Evolutionary conservation across 2,888 invertebrate genomes (phyloP).

Genomic region (Bembecia ichneumoniformis): DNA sequence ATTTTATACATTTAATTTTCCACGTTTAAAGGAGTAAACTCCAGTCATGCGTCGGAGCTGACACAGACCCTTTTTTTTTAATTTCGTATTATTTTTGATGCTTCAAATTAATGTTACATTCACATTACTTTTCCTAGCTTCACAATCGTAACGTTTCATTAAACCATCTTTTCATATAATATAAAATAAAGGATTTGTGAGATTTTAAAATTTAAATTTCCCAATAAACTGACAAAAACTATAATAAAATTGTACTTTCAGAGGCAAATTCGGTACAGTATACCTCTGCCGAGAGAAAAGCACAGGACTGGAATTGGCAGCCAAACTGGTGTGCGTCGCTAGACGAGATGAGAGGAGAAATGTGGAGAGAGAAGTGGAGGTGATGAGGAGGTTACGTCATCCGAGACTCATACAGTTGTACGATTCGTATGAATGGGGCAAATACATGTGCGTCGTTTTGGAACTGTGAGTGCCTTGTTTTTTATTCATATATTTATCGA

Average conservation of each 20-base stretch:
- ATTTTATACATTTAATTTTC: too few species aligned
- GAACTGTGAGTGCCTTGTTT: slow-evolving; percentile 87
- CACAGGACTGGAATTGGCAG: slow-evolving; percentile 86
- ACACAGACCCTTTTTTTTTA: too few species aligned
- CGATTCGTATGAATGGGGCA: slow-evolving; percentile 95
- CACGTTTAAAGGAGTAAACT: too few species aligned
- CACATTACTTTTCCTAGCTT: too few species aligned
- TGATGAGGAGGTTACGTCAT: slow-evolving; percentile 95
- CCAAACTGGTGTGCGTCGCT: slow-evolving; percentile 91
- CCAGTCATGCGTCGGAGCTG: too few species aligned
- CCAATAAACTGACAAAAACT: too few species aligned
- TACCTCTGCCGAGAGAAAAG: slow-evolving; percentile 91
- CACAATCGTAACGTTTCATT: too few species aligned
- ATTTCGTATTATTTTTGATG: too few species aligned
- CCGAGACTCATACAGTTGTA: slow-evolving; percentile 96
- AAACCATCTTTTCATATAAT: too few species aligned
- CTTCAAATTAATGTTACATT: too few species aligned
- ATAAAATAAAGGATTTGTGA: too few species aligned
- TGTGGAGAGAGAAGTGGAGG: slow-evolving; percentile 95
- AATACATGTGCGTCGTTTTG: slow-evolving; percentile 95
- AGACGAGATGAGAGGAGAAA: slow-evolving; percentile 90
- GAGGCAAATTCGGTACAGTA: slow-evolving; percentile 98
- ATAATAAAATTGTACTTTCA: slow-evolving; percentile 45
- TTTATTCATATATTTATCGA: not conserved
- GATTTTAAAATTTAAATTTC: too few species aligned